phyloP scores from a whole-genome alignment of 2,888 invertebrate genomes.

The Calliopum simillimum region DNA sequence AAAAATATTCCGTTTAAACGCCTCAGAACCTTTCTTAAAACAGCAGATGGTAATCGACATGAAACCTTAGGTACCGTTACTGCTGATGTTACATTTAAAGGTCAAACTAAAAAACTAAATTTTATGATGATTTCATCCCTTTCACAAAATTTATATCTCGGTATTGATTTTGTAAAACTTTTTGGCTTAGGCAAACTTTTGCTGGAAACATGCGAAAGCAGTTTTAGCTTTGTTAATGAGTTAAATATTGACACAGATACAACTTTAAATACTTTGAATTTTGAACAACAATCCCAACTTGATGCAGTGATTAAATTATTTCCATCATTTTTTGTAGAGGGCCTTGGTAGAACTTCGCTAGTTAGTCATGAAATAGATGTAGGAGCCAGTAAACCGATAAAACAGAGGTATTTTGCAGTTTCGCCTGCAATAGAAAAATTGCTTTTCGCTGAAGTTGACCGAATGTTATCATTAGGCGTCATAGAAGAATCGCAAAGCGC shows the following conservation, averaged over 20 bases:
- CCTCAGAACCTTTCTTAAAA: not conserved
- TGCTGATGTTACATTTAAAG: not conserved
- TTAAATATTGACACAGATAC: not conserved
- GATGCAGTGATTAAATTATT: conserved; percentile 17
- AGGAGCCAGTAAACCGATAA: conserved; percentile 11
- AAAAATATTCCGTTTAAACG: not conserved
- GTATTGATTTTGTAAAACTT: conserved; percentile 3
- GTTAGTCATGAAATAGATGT: conserved; percentile 23
- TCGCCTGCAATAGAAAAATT: conserved; percentile 27
- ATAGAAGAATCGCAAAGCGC: conserved; percentile 21
- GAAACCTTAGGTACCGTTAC: not conserved
- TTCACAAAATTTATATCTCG: conserved; percentile 19
- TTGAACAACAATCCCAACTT: conserved; percentile 17
- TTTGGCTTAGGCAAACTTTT: conserved; percentile 11
- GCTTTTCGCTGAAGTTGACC: conserved; percentile 4
- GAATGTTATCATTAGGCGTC: conserved; percentile 12
- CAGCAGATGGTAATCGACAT: conserved; percentile 6
- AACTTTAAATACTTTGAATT: conserved; percentile 6
- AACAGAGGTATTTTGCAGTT: conserved; percentile 18
- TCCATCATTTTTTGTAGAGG: conserved; percentile 26
- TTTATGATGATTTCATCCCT: conserved; percentile 18
- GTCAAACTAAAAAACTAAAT: not conserved
- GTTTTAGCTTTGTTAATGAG: not conserved
- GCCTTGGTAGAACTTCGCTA: conserved; percentile 23
- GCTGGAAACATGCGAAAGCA: not conserved